Evolutionary conservation across 2,797 vertebrate genomes (phyloP).

Genomic region (Galaxias olidus): DNA sequence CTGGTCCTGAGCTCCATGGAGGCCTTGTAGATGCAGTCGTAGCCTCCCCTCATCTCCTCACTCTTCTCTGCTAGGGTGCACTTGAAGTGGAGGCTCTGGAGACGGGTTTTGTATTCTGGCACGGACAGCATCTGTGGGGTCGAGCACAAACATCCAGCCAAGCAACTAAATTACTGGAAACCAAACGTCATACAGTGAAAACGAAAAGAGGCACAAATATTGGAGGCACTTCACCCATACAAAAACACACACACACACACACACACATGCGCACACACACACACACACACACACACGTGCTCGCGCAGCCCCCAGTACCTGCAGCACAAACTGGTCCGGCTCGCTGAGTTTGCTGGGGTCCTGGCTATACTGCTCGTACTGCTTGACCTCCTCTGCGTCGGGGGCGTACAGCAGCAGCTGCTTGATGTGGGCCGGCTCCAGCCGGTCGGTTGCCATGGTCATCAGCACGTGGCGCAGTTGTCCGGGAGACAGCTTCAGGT

Average conservation of each 20-base stretch:
- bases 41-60: conserved; percentile 89
- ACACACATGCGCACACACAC: neutral
- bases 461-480: conserved; percentile 90
- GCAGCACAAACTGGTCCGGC: conserved; percentile 93
- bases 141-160: conserved; percentile 8
- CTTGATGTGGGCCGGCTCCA: conserved; percentile 92
- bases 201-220: too few relatives aligned
- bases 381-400: conserved; percentile 89
- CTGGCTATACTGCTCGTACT: conserved; percentile 84
- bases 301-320: conserved; percentile 73
- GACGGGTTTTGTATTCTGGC: conserved; percentile 90
- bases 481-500: conserved; percentile 90
- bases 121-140: conserved; percentile 87
- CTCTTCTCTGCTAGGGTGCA: conserved; percentile 93
- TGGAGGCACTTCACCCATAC: too few relatives aligned
- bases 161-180: neutral
- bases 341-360: conserved; percentile 90
- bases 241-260: neutral
- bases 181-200: too few relatives aligned
- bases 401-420: conserved; percentile 94
- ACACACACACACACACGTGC: neutral
- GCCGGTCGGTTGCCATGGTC: conserved; percentile 86
- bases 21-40: conserved; percentile 88
- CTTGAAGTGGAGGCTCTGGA: conserved; percentile 93
- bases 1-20: conserved; percentile 91